Percentiles rank a stretch among this genome's conserved stretches.
Evolutionary conservation across 2,888 invertebrate species (phyloP).

Genomic region (Trichogramma evanescens): DNA sequence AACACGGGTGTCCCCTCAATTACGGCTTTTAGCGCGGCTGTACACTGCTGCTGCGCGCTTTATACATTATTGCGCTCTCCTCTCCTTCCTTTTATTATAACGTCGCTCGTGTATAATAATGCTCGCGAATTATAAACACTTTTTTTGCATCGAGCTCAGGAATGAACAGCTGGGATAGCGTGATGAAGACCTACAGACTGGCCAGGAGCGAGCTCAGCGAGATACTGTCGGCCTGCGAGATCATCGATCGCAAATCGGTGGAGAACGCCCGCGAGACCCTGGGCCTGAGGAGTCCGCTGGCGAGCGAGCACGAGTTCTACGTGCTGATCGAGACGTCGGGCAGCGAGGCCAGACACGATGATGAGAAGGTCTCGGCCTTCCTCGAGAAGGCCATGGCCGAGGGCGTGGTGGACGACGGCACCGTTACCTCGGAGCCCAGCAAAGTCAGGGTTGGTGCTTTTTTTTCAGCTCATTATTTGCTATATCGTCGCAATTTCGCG

Average conservation of each 20-base stretch:
- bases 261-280: constrained; percentile 59
- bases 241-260: constrained; percentile 76
- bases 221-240: constrained; percentile 91
- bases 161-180: constrained; percentile 68
- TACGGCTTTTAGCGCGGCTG: neutral
- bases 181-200: constrained; percentile 66
- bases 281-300: constrained; percentile 51
- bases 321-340: constrained; percentile 84
- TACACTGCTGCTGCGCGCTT: neutral
- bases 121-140: neutral
- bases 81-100: too few relatives aligned
- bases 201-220: constrained; percentile 76
- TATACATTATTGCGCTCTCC: too few relatives aligned
- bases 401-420: constrained; percentile 73
- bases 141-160: constrained; percentile 49
- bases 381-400: constrained; percentile 66
- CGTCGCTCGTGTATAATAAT: constrained; percentile 5
- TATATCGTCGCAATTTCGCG: neutral
- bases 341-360: constrained; percentile 76
- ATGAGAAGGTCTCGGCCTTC: constrained; percentile 76
- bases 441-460: constrained; percentile 64
- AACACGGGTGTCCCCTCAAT: too few relatives aligned
- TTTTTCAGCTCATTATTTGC: neutral
- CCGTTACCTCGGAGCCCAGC: constrained; percentile 72
- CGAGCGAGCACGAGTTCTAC: constrained; percentile 63